Percentiles rank a stretch among this genome's conserved stretches.
Conservation (phyloP, 2,888 invertebrate genomes). For the Apeira syringaria region DNA sequence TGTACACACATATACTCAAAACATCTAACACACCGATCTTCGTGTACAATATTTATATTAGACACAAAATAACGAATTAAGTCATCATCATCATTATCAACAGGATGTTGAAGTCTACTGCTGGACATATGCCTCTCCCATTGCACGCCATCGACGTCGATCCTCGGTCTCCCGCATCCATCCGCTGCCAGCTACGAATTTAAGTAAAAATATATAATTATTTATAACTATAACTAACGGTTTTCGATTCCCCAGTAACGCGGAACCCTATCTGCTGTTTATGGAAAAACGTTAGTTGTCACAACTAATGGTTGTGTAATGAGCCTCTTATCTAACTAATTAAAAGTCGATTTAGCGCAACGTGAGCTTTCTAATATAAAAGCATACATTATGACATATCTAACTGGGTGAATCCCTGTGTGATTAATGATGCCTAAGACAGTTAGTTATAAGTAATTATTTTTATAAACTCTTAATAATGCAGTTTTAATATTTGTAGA, state of each 20-base stretch:
- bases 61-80: too few relatives aligned
- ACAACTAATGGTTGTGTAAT: conserved; percentile 75
- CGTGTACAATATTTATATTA: too few relatives aligned
- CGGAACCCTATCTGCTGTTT: conserved; percentile 53
- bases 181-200: too few relatives aligned
- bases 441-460: conserved; percentile 18
- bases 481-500: too few relatives aligned
- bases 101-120: too few relatives aligned
- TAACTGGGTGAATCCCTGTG: conserved; percentile 61
- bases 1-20: too few relatives aligned
- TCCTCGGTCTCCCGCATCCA: too few relatives aligned
- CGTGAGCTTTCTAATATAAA: conserved; percentile 63
- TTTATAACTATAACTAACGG: not conserved
- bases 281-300: conserved; percentile 64
- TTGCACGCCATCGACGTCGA: too few relatives aligned
- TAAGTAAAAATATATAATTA: too few relatives aligned
- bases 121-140: too few relatives aligned
- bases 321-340: conserved; percentile 79
- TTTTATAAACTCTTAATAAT: not conserved
- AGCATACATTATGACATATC: conserved; percentile 47
- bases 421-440: conserved; percentile 26
- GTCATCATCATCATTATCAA: too few relatives aligned
- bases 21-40: too few relatives aligned
- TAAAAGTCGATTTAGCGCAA: conserved; percentile 78
- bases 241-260: conserved; percentile 1